These are phyloP conservation scores for Gari tellinella DNA, from an alignment of 2,888 invertebrate species.

Conservation along the genomic window DNA sequence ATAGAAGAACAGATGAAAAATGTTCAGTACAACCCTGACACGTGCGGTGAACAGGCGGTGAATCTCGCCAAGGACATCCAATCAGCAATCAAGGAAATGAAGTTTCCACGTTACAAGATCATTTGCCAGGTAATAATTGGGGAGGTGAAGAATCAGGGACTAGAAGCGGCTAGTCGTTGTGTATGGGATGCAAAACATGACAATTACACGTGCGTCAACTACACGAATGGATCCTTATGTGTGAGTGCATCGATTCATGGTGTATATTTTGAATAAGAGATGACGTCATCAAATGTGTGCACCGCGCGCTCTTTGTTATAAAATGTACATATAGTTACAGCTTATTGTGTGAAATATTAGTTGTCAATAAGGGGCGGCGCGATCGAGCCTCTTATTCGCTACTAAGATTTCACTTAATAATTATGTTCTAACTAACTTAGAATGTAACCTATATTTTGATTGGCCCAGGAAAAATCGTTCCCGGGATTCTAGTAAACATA, in stretches of 20 bases:
- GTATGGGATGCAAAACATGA: conserved; percentile 72
- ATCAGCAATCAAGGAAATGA: conserved; percentile 67
- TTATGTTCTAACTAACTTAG: no score
- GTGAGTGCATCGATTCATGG: conserved; percentile 72
- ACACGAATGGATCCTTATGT: conserved; percentile 63
- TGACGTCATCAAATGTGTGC: no score
- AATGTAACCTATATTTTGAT: no score
- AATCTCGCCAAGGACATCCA: conserved; percentile 70
- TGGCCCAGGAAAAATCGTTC: no score
- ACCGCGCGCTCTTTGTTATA: no score
- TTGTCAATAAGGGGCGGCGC: no score
- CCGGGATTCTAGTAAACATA: no score
- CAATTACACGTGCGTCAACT: conserved; percentile 67
- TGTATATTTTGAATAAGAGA: conserved; percentile 62
- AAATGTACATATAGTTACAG: no score
- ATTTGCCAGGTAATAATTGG: conserved; percentile 68
- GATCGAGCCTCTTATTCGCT: no score
- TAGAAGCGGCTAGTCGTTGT: conserved; percentile 68
- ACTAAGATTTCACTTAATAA: no score
- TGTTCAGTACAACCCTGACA: conserved; percentile 61
- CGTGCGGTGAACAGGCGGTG: conserved; percentile 63
- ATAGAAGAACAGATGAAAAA: conserved; percentile 57
- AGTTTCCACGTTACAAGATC: conserved; percentile 74
- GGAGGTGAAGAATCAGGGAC: conserved; percentile 68
- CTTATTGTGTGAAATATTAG: no score